Percentiles rank a stretch among this genome's conserved stretches.
These are phyloP conservation scores for Aleiodes sp. DNA, from an alignment of 1,140 invertebrate genomes.

Conservation along the genomic window DNA sequence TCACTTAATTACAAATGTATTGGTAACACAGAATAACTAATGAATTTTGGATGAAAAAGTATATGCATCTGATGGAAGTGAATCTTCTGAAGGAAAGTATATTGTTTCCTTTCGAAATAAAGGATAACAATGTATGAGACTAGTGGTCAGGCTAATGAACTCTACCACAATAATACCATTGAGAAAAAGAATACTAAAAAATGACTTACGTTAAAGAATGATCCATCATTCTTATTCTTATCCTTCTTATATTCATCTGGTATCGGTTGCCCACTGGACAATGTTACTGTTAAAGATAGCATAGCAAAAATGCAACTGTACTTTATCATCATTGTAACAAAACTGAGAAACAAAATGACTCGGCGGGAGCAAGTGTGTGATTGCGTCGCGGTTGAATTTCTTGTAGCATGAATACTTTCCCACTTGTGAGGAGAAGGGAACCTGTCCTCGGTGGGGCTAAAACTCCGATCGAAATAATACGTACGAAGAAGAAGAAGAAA, in stretches of 20 bases:
- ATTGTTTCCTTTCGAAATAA: too few species aligned
- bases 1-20: too few species aligned
- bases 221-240: not conserved
- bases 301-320: conserved; percentile 19
- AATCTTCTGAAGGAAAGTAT: too few species aligned
- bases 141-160: not conserved
- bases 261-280: not conserved
- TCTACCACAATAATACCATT: too few species aligned
- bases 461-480: conserved; percentile 11
- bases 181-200: not conserved
- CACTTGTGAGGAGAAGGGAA: conserved; percentile 19
- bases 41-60: too few species aligned
- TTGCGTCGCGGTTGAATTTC: conserved; percentile 16
- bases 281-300: not conserved
- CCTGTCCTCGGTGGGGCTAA: not conserved
- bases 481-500: not conserved
- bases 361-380: conserved; percentile 8
- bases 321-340: conserved; percentile 29
- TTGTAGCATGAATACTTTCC: conserved; percentile 21
- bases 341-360: conserved; percentile 34
- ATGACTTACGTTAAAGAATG: conserved; percentile 23
- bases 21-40: too few species aligned
- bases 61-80: conserved; percentile 1
- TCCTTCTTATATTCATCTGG: not conserved
- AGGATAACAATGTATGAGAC: not conserved